Conservation (phyloP, 2,797 vertebrate genomes). For the Channa striata region DNA sequence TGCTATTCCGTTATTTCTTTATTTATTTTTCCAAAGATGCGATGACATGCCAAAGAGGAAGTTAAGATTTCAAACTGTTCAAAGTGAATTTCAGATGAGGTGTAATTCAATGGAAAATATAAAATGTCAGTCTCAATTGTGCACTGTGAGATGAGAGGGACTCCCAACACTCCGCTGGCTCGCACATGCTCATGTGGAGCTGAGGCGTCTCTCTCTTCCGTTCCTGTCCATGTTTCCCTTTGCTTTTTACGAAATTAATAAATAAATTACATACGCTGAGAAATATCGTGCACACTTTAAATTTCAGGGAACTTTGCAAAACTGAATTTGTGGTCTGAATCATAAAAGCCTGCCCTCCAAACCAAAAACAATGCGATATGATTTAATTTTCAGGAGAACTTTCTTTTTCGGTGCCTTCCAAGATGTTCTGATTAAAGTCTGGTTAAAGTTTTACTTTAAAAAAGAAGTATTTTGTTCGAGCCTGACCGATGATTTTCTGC, state of each 20-base stretch:
- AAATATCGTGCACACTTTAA: too few species aligned
- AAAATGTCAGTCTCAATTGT: conserved; percentile 72
- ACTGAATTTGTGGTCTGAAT: too few species aligned
- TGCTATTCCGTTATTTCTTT: conserved; percentile 58
- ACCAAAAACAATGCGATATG: too few species aligned
- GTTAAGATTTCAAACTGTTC: conserved; percentile 79
- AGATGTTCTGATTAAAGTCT: too few species aligned
- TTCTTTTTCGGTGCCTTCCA: too few species aligned
- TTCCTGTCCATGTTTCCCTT: conserved; percentile 13
- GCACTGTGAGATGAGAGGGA: conserved; percentile 43
- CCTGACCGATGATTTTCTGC: too few species aligned
- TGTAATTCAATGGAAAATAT: conserved; percentile 79
- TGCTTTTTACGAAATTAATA: background rate
- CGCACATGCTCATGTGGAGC: conserved; percentile 5
- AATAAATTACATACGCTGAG: too few species aligned
- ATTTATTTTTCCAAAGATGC: conserved; percentile 47
- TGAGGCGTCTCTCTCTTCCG: conserved; percentile 31
- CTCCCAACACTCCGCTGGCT: conserved; percentile 51
- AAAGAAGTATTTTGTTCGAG: too few species aligned
- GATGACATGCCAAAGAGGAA: conserved; percentile 66
- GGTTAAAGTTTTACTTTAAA: too few species aligned
- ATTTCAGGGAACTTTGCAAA: too few species aligned
- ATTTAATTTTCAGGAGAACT: too few species aligned
- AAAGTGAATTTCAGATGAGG: conserved; percentile 81
- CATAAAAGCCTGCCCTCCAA: too few species aligned